phyloP scores from a whole-genome alignment of 2,888 invertebrate genomes.

The Epirrhoe alternata region DNA sequence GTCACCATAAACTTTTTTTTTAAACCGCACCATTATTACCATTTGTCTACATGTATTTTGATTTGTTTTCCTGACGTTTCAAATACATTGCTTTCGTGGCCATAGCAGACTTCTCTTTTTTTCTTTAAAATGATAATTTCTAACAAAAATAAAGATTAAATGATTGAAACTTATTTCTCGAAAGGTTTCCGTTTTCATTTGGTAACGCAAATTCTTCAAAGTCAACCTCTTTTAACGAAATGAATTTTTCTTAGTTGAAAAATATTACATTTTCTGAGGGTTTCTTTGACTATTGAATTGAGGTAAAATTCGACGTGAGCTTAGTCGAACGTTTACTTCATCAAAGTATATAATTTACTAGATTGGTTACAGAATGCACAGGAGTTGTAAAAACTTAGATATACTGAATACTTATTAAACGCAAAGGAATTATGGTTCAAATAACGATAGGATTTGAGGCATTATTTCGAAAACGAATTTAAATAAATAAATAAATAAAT shows the following conservation, averaged over 20 bases:
- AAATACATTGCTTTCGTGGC: not conserved
- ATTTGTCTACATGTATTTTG: too few relatives aligned
- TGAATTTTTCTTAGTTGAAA: slow-evolving; percentile 21
- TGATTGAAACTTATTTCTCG: not conserved
- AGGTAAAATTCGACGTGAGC: not conserved
- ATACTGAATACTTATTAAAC: too few relatives aligned
- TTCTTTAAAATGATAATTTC: not conserved
- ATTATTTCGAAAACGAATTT: too few relatives aligned
- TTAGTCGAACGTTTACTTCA: not conserved
- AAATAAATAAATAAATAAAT: too few relatives aligned
- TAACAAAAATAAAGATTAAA: not conserved
- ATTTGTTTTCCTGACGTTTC: too few relatives aligned
- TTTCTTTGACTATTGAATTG: slow-evolving; percentile 10
- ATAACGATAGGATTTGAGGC: too few relatives aligned
- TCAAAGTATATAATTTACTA: too few relatives aligned
- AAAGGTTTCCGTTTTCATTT: not conserved
- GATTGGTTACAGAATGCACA: too few relatives aligned
- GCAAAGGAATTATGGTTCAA: too few relatives aligned
- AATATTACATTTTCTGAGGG: slow-evolving; percentile 13
- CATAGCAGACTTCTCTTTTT: not conserved
- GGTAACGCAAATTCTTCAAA: slow-evolving; percentile 13
- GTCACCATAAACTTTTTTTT: too few relatives aligned
- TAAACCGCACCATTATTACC: too few relatives aligned
- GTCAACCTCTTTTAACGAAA: slow-evolving; percentile 19
- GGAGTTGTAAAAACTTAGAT: too few relatives aligned